Percentiles rank a stretch among this genome's conserved stretches.
Evolutionary conservation across 2,797 vertebrate genomes (phyloP).

Genomic region (Streptopelia turtur): DNA sequence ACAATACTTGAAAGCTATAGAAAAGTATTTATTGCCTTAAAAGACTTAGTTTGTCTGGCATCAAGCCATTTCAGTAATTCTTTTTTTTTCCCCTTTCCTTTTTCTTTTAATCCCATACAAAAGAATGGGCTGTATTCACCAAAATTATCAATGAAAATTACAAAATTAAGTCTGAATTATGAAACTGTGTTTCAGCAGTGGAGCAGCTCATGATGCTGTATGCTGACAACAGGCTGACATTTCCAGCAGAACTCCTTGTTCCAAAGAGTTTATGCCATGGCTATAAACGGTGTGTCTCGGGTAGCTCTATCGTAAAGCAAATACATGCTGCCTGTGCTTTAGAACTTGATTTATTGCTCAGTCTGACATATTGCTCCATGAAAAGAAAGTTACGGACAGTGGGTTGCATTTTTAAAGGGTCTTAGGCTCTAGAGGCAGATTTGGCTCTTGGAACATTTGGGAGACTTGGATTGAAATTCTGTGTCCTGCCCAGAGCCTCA

Average conservation of each 20-base stretch:
- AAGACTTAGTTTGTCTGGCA: constrained; percentile 8
- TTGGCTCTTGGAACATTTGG: neutral
- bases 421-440: neutral
- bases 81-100: neutral
- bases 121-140: constrained; percentile 42
- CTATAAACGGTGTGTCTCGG: neutral
- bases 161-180: neutral
- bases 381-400: neutral
- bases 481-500: neutral
- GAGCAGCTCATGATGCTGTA: neutral
- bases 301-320: neutral
- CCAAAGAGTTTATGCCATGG: neutral
- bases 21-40: constrained; percentile 43
- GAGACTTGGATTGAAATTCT: neutral
- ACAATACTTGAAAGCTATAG: constrained; percentile 2
- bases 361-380: neutral
- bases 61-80: neutral
- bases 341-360: neutral
- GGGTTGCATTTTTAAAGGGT: neutral
- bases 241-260: neutral
- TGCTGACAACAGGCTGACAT: neutral
- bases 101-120: neutral
- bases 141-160: neutral
- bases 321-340: neutral
- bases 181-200: neutral